Evolutionary conservation across 2,113 vertebrate genomes (phyloP).

Genomic region (Xenotilapia longispinis): DNA sequence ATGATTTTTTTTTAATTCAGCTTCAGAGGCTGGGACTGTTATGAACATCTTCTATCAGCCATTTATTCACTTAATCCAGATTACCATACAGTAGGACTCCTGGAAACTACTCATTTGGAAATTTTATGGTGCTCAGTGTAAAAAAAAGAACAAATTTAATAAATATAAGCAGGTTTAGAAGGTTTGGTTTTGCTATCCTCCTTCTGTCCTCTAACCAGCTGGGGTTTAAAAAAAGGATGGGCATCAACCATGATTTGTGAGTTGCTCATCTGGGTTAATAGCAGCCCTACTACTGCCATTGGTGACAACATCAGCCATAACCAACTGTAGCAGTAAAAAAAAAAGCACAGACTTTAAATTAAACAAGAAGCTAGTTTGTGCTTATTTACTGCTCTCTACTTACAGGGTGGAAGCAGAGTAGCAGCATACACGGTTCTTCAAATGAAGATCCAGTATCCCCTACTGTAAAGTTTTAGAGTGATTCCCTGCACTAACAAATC

Average conservation of each 20-base stretch:
- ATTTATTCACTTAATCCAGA: not conserved
- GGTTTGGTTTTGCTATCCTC: not conserved
- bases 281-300: slow-evolving; percentile 26
- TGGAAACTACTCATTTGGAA: not conserved
- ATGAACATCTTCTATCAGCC: not conserved
- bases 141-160: not conserved
- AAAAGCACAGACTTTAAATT: slow-evolving; percentile 13
- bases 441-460: not conserved
- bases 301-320: slow-evolving; percentile 11
- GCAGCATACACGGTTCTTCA: not conserved
- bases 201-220: slow-evolving; percentile 8
- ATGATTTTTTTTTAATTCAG: not conserved
- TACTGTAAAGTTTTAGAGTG: not conserved
- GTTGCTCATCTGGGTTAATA: slow-evolving; percentile 37
- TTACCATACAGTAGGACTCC: not conserved
- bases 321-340: not conserved
- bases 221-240: not conserved
- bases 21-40: not conserved
- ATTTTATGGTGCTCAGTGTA: not conserved
- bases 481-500: not conserved
- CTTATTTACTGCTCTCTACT: not conserved
- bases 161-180: not conserved
- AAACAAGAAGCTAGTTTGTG: not conserved
- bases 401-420: not conserved
- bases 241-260: not conserved